phyloP scores from a whole-genome alignment of 2,797 vertebrate species.

The Coregonus ussuriensis region DNA sequence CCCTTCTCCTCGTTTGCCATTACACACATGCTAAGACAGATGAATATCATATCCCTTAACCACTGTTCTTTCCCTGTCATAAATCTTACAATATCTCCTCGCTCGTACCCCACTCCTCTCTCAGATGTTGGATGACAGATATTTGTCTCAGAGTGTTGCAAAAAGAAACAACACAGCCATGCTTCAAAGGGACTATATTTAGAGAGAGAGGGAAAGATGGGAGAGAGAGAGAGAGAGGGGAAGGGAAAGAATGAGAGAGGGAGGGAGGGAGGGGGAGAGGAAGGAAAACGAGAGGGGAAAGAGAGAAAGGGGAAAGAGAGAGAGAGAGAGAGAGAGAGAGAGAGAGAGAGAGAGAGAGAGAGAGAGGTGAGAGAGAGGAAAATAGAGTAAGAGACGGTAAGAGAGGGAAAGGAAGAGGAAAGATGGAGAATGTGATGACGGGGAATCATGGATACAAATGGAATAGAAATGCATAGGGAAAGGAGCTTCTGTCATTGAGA shows the following conservation, averaged over 20 bases:
- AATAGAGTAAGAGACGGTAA: conserved; percentile 50
- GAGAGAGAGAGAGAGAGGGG: conserved; percentile 7
- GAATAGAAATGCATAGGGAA: conserved; percentile 32
- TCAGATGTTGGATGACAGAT: conserved; percentile 69
- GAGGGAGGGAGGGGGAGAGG: conserved; percentile 20
- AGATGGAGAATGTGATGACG: conserved; percentile 46
- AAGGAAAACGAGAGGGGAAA: conserved; percentile 47
- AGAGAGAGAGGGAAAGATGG: conserved; percentile 47
- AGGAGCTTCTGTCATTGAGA: conserved; percentile 18
- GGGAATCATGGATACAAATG: conserved; percentile 51
- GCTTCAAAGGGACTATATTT: conserved; percentile 78
- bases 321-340: conserved; percentile 45
- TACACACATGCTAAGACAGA: conserved; percentile 50
- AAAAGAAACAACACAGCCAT: conserved; percentile 66
- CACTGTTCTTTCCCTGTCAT: conserved; percentile 58
- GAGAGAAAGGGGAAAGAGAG: conserved; percentile 51
- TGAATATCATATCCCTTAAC: conserved; percentile 64
- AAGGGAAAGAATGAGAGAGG: neutral
- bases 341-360: conserved; percentile 4
- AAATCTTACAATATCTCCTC: conserved; percentile 47
- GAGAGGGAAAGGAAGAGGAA: conserved; percentile 43
- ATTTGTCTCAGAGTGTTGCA: conserved; percentile 70
- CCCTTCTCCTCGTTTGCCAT: conserved; percentile 35
- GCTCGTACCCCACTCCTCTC: conserved; percentile 10
- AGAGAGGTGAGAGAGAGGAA: conserved; percentile 22